These are phyloP conservation scores for Coptotermes formosanus DNA, from an alignment of 1,140 invertebrate genomes.

Conservation along the genomic window DNA sequence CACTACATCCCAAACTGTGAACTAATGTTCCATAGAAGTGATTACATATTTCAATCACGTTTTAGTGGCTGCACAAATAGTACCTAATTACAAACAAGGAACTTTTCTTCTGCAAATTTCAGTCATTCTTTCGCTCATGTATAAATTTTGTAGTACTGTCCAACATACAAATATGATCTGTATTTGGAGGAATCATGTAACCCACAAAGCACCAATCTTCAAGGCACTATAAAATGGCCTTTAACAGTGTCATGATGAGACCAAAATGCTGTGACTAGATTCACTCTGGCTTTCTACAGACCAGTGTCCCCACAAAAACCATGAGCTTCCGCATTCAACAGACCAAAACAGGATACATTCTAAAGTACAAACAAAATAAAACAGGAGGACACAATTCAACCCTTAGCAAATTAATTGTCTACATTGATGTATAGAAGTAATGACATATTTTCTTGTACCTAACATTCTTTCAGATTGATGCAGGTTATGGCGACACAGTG, in stretches of 20 bases:
- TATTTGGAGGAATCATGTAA: not conserved
- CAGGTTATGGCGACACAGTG: too few relatives aligned
- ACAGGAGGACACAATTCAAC: not conserved
- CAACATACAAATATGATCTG: not conserved
- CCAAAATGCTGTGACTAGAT: not conserved
- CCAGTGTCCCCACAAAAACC: not conserved
- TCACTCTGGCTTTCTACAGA: not conserved
- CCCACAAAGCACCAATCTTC: not conserved
- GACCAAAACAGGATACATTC: not conserved
- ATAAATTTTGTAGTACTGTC: not conserved
- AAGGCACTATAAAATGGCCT: not conserved
- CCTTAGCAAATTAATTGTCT: not conserved
- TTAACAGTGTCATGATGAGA: not conserved
- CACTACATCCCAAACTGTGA: too few relatives aligned
- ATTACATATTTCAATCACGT: not conserved
- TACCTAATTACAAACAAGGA: not conserved
- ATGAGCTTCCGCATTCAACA: not conserved
- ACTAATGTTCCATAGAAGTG: not conserved
- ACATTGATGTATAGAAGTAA: not conserved
- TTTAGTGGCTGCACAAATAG: too few relatives aligned
- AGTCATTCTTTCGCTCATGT: not conserved
- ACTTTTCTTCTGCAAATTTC: not conserved
- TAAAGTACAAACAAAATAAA: not conserved
- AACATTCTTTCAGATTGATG: too few relatives aligned
- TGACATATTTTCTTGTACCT: not conserved